Evolutionary conservation across 1,140 invertebrate species (phyloP).

Genomic region (Gonioctena quinquepunctata): DNA sequence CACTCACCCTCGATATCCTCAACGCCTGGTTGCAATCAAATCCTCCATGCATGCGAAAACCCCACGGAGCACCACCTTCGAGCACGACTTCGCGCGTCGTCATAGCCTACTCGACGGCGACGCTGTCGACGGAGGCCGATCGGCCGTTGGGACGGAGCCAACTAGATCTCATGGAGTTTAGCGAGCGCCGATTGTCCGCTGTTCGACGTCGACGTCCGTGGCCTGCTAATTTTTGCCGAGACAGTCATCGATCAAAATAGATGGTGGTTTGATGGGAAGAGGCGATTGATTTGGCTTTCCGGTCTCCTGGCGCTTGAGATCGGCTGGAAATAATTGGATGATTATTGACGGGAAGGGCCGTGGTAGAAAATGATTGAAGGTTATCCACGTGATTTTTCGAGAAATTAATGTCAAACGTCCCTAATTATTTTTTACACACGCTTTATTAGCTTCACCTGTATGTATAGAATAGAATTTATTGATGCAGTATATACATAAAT

Average conservation of each 20-base stretch:
- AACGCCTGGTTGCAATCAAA: constrained; percentile 73
- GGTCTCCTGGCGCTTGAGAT: not conserved
- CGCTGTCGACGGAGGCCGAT: constrained; percentile 1
- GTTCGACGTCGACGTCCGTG: not conserved
- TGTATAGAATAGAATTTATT: too few relatives aligned
- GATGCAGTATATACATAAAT: too few relatives aligned
- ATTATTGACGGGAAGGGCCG: too few relatives aligned
- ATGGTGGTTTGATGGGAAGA: not conserved
- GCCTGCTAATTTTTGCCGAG: not conserved
- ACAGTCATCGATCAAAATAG: constrained; percentile 23
- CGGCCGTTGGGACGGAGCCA: constrained; percentile 16
- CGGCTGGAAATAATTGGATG: too few relatives aligned
- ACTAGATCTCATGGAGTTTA: constrained; percentile 14
- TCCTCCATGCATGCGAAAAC: constrained; percentile 85
- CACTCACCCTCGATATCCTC: constrained; percentile 78
- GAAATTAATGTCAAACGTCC: too few relatives aligned
- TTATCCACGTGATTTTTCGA: too few relatives aligned
- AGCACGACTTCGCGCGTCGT: constrained; percentile 72
- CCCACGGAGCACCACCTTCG: constrained; percentile 84
- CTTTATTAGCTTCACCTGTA: too few relatives aligned
- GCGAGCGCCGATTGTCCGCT: constrained; percentile 1
- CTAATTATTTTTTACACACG: too few relatives aligned
- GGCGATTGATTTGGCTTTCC: not conserved
- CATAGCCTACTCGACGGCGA: constrained; percentile 56
- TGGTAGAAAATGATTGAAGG: too few relatives aligned